Conservation (phyloP, 2,113 vertebrate genomes). For the Hylia prasina region DNA sequence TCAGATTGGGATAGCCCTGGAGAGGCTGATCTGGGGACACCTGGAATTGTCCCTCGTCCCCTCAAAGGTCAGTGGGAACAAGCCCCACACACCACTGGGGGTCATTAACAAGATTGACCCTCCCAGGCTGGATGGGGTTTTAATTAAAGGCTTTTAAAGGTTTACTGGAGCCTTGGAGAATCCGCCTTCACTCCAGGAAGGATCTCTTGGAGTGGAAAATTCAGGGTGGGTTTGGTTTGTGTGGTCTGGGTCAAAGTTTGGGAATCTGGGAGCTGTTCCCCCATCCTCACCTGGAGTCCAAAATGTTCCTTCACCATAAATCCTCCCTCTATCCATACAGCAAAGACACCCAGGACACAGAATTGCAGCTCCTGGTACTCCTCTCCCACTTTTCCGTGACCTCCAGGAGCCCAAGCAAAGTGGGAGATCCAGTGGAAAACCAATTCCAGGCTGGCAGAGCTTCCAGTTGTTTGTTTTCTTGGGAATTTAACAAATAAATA, state of each 20-base stretch:
- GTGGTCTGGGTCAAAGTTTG: not conserved
- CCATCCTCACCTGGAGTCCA: not conserved
- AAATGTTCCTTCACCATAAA: not conserved
- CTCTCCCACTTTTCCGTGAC: not conserved
- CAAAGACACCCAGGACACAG: not conserved
- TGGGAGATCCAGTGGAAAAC: not conserved
- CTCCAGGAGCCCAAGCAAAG: not conserved
- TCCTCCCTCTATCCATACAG: not conserved
- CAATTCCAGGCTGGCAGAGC: not conserved
- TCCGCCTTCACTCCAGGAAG: fast-evolving
- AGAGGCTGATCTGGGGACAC: not conserved
- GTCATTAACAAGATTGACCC: not conserved
- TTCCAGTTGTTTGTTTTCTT: not conserved
- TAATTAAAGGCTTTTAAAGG: not conserved
- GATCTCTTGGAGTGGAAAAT: not conserved
- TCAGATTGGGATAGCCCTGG: not conserved
- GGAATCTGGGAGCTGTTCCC: not conserved
- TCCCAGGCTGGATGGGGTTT: not conserved
- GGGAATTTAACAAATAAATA: not conserved
- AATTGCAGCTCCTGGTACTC: not conserved
- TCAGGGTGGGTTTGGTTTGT: not conserved
- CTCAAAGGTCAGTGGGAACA: not conserved
- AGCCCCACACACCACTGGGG: not conserved
- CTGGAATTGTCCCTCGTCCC: not conserved
- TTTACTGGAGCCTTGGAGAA: not conserved